Base-by-base conservation (phyloP, 2,888 invertebrate genomes). In the Cheilosia pagana region DNA sequence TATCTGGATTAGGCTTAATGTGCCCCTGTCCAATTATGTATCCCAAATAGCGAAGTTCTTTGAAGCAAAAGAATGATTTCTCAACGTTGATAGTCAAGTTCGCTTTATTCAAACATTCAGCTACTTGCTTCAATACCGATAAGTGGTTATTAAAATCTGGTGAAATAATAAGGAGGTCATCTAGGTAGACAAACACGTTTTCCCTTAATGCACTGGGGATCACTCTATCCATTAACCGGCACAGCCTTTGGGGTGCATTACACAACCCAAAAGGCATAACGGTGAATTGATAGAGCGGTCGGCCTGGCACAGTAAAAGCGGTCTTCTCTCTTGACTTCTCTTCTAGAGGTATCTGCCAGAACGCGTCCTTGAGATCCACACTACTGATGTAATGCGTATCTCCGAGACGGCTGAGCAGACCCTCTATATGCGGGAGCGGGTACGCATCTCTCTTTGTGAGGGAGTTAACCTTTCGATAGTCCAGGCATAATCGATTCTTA, bases 391-490 rank as follows among this genome's bases (percentile, higher is more conserved):
- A 52, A 25, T 65, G 50, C 8, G 65, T 50, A 5, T 65, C 23
- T 10, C 19, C 19, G 21, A 65, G 28, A 6, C 35, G 35, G 2
- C 50, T 28, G 23, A 65, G 21, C 48, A 65, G 2, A 8, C 50
- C 63, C 12, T 65, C 50, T 16, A 52, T 25, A 6, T n/a, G 52
- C 2, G 14, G 14, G 8, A 39, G 25, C 6, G 23, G 14, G 21
- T 19, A 48, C 19, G 48, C 48, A 19, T 48, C 19, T 10, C 4
- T 48, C 48, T 48, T 19, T 1, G 48, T 48, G 3, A 19, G 43
- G 3, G 5, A 43, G 45, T 48, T 62, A 28, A 45, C 63, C 6
- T 63, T 63, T n/a, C 63, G 28, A 35, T 19, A 50, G 50, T 19
- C 45, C 4, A 25, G 52, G 23, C 12, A 52, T 14, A 23, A 25